Evolutionary conservation across 1,140 invertebrate genomes (phyloP).

Genomic region (Apis dorsata): DNA sequence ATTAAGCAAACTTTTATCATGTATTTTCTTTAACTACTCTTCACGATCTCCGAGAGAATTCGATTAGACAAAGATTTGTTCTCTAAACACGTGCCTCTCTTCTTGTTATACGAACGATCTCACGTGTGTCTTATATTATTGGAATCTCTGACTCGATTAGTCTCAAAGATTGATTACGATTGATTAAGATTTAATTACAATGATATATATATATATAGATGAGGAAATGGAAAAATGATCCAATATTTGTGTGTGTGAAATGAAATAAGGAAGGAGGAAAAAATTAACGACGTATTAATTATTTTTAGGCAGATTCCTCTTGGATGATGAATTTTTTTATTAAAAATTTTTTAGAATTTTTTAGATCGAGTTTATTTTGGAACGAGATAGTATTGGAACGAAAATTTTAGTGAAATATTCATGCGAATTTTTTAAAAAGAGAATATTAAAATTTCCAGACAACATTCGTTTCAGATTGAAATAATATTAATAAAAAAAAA

Average conservation of each 20-base stretch:
- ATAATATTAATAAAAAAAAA: background rate
- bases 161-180: too few relatives aligned
- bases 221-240: too few relatives aligned
- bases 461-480: background rate
- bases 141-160: too few relatives aligned
- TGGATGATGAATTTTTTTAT: background rate
- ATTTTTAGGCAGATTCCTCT: background rate
- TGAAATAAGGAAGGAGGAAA: too few relatives aligned
- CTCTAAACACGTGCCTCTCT: background rate
- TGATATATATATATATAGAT: too few relatives aligned
- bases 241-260: too few relatives aligned
- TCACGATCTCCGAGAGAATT: background rate
- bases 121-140: slow-evolving; percentile 19
- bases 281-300: slow-evolving; percentile 34
- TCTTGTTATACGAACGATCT: background rate
- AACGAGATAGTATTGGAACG: background rate
- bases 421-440: background rate
- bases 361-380: background rate
- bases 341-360: background rate
- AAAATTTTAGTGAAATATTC: background rate
- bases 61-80: background rate
- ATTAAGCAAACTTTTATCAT: background rate
- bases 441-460: background rate
- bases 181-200: too few relatives aligned
- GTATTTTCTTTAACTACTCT: background rate